phyloP scores from a whole-genome alignment of 2,797 vertebrate species.

The Antennarius maculatus region DNA sequence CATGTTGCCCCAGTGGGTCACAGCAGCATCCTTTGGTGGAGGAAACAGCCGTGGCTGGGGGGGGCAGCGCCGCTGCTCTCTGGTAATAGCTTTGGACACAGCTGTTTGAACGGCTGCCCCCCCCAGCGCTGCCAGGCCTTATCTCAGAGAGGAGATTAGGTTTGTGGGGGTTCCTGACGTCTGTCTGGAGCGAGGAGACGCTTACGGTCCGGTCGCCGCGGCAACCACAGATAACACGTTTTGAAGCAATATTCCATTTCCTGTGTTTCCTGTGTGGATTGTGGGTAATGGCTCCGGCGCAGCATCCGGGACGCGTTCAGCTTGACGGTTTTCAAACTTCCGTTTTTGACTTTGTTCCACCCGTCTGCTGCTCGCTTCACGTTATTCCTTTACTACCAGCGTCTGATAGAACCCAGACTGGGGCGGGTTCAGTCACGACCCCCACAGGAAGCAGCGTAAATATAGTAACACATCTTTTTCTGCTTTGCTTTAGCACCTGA shows the following conservation, averaged over 20 bases:
- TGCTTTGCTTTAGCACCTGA: constrained; percentile 33
- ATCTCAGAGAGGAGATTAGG: constrained; percentile 77
- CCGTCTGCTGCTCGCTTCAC: constrained; percentile 7
- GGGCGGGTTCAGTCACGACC: background rate
- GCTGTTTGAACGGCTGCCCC: constrained; percentile 75
- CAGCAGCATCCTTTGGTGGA: constrained; percentile 52
- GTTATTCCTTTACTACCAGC: background rate
- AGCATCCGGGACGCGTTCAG: background rate
- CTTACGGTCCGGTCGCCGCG: constrained; percentile 55
- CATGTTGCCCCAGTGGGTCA: constrained; percentile 68
- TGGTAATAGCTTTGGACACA: constrained; percentile 81
- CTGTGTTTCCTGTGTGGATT: constrained; percentile 24
- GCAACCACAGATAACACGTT: constrained; percentile 61
- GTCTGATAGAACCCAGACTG: constrained; percentile 26
- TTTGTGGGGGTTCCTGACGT: constrained; percentile 63
- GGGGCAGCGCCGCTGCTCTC: constrained; percentile 60
- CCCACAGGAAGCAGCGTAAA: constrained; percentile 35
- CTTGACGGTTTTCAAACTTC: constrained; percentile 18
- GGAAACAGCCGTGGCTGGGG: constrained; percentile 58
- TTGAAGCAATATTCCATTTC: constrained; percentile 51
- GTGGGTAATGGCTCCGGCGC: constrained; percentile 16
- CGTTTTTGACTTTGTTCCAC: constrained; percentile 1
- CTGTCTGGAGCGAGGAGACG: constrained; percentile 56
- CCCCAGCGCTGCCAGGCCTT: constrained; percentile 71
- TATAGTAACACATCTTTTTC: constrained; percentile 37